Evolutionary conservation across 2,113 vertebrate genomes (phyloP).

Genomic region (Miniopterus natalensis): DNA sequence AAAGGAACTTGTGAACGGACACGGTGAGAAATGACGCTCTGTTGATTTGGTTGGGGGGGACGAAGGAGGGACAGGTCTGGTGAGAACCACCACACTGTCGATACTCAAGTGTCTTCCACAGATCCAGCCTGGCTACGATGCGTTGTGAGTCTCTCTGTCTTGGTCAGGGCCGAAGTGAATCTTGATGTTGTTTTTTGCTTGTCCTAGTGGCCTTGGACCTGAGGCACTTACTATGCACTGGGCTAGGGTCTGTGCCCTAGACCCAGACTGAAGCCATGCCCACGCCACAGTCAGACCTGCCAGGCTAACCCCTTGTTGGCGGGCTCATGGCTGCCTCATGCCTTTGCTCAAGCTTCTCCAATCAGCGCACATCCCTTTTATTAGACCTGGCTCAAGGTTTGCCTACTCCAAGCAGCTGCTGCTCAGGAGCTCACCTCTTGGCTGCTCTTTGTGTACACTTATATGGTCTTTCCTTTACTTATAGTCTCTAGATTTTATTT

Average conservation of each 20-base stretch:
- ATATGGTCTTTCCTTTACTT: background rate
- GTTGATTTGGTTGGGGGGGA: background rate
- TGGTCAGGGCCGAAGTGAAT: background rate
- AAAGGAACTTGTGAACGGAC: background rate
- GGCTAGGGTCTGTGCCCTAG: background rate
- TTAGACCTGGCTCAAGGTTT: background rate
- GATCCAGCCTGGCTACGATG: background rate
- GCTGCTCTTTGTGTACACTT: rapidly evolving
- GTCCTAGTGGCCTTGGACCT: background rate
- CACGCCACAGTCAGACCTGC: rapidly evolving
- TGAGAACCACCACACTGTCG: background rate
- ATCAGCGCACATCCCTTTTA: background rate
- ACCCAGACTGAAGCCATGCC: background rate
- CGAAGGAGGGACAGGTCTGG: background rate
- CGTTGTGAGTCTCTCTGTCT: background rate
- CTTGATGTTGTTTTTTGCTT: background rate
- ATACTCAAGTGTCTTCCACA: background rate
- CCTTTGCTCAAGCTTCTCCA: background rate
- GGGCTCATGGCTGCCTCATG: background rate
- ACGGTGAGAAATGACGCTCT: constrained; percentile 46
- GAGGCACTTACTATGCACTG: background rate
- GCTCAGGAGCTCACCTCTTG: rapidly evolving
- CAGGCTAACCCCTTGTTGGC: background rate
- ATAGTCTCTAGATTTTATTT: background rate
- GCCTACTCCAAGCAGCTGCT: background rate